These are phyloP conservation scores for Dicyrtomina minuta DNA, from an alignment of 2,888 invertebrate species.

Conservation along the genomic window DNA sequence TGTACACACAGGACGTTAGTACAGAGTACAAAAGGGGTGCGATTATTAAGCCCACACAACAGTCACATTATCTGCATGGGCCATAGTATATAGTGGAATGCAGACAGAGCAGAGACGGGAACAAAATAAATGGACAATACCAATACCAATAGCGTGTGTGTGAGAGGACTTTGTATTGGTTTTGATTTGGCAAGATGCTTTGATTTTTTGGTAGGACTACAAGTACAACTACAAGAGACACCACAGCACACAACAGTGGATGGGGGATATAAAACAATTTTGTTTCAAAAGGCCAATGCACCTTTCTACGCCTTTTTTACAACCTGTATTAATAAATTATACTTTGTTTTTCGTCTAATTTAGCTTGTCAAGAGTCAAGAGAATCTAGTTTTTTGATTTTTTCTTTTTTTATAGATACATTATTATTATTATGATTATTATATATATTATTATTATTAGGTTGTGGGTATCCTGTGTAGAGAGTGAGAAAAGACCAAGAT, in stretches of 20 bases:
- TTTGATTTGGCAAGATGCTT: no score
- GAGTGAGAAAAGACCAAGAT: no score
- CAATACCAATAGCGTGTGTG: background rate
- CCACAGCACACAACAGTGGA: no score
- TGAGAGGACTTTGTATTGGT: background rate
- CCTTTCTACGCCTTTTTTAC: slow-evolving; percentile 8
- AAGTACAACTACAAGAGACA: no score
- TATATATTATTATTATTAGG: no score
- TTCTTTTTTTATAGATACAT: no score
- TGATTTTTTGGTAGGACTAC: no score
- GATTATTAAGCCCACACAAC: background rate
- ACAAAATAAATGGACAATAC: background rate
- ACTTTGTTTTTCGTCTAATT: slow-evolving; percentile 15
- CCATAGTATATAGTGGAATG: no score
- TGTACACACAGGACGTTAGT: no score
- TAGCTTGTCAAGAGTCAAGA: slow-evolving; percentile 11
- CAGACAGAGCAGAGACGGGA: background rate
- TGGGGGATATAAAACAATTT: background rate
- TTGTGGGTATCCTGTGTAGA: no score
- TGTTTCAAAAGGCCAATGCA: slow-evolving; percentile 14
- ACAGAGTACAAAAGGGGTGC: background rate
- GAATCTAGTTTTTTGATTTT: background rate
- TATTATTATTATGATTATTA: no score
- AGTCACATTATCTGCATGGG: no score
- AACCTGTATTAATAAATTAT: slow-evolving; percentile 21